A percentile compares a stretch with the other conserved stretches of the same genome.
phyloP scores from a whole-genome alignment of 2,113 vertebrate species.

The Climacteris rufus region DNA sequence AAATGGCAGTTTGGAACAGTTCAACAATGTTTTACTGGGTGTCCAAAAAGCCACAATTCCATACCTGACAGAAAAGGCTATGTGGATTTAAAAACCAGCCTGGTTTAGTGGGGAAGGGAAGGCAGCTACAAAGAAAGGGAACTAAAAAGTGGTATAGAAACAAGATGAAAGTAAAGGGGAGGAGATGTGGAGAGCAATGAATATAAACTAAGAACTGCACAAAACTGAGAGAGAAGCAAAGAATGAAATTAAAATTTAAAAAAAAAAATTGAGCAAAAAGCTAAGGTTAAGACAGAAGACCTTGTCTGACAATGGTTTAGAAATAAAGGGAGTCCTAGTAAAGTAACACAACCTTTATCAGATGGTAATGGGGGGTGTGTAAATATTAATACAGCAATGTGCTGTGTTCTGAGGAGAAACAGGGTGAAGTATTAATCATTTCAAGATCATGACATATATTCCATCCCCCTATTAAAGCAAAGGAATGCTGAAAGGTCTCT shows the following conservation, averaged over 20 bases:
- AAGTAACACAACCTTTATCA: background rate
- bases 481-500: background rate
- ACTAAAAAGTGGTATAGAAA: background rate
- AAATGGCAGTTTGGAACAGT: background rate
- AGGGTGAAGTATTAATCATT: background rate
- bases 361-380: background rate
- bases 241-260: background rate
- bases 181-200: background rate
- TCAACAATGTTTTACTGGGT: background rate
- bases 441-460: background rate
- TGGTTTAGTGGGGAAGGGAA: background rate
- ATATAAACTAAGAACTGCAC: background rate
- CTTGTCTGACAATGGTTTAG: background rate
- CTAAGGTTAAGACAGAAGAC: background rate
- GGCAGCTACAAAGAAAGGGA: background rate
- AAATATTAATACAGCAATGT: background rate
- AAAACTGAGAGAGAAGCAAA: background rate
- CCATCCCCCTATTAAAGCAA: background rate
- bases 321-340: background rate
- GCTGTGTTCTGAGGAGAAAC: background rate
- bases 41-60: background rate
- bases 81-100: background rate
- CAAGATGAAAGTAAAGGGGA: background rate
- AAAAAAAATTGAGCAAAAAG: background rate
- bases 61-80: background rate